phyloP scores from a whole-genome alignment of 2,113 vertebrate species.

The Malaclemys terrapin region DNA sequence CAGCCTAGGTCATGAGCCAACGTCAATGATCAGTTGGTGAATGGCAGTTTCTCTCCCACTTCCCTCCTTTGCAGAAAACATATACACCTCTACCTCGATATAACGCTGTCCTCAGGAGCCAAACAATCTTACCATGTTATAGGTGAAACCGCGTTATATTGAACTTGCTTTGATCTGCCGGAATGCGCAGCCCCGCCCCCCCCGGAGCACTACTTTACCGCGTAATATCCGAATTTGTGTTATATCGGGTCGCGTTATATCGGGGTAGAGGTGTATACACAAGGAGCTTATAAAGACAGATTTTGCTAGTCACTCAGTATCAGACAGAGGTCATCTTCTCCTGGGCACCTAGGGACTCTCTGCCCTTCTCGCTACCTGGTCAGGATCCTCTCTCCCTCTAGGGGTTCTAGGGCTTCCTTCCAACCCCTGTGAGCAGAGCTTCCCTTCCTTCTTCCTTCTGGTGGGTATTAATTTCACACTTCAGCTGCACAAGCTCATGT shows the following conservation, averaged over 20 bases:
- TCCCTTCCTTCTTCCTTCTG: not conserved
- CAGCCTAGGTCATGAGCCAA: not conserved
- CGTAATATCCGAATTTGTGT: too few species aligned
- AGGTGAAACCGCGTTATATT: too few species aligned
- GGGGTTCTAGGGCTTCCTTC: not conserved
- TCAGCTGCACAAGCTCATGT: not conserved
- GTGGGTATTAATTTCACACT: not conserved
- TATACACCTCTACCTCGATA: not conserved
- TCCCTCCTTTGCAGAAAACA: not conserved
- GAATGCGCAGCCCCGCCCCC: too few species aligned
- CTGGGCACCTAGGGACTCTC: not conserved
- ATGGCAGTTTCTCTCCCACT: not conserved
- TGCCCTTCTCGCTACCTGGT: not conserved
- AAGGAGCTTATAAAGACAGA: not conserved
- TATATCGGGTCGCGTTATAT: too few species aligned
- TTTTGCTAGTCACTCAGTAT: not conserved
- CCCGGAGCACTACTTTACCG: too few species aligned
- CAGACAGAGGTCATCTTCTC: not conserved
- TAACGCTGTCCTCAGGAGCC: too few species aligned
- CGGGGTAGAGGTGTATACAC: not conserved
- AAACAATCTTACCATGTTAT: too few species aligned
- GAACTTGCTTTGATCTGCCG: too few species aligned
- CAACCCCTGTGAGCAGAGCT: not conserved
- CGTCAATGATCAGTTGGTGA: not conserved
- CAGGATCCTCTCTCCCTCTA: not conserved